Conservation (phyloP, 1,140 invertebrate species). For the Carcinoscorpius rotundicauda region DNA sequence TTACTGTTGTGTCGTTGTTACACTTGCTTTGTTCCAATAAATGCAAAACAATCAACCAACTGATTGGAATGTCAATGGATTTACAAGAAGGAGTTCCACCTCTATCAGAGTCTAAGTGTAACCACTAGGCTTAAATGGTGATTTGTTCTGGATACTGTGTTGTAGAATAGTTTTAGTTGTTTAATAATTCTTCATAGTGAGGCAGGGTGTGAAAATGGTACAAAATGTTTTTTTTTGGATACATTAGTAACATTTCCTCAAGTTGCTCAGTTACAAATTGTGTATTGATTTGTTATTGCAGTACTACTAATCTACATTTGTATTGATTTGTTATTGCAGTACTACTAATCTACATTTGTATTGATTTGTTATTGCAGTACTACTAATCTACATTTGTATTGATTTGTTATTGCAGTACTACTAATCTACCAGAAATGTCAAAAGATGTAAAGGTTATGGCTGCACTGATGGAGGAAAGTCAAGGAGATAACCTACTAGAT, state of each 20-base stretch:
- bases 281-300: background rate
- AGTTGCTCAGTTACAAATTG: background rate
- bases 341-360: constrained; percentile 73
- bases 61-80: no score
- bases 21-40: no score
- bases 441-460: constrained; percentile 89
- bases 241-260: background rate
- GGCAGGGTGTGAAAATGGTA: no score
- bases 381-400: constrained; percentile 61
- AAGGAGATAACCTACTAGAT: constrained; percentile 73
- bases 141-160: no score
- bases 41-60: no score
- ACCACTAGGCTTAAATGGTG: no score
- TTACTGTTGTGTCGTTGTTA: no score
- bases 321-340: background rate
- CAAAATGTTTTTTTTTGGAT: background rate
- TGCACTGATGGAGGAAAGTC: constrained; percentile 74
- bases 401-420: constrained; percentile 40
- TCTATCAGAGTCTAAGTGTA: no score
- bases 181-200: no score
- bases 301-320: constrained; percentile 73
- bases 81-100: no score
- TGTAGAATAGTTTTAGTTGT: no score
- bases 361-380: constrained; percentile 35
- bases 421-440: constrained; percentile 90